Evolutionary conservation across 2,888 invertebrate species (phyloP), one percentile per base, ranked within the genome.

Genomic region (Rhagophthalmus giganteus): DNA sequence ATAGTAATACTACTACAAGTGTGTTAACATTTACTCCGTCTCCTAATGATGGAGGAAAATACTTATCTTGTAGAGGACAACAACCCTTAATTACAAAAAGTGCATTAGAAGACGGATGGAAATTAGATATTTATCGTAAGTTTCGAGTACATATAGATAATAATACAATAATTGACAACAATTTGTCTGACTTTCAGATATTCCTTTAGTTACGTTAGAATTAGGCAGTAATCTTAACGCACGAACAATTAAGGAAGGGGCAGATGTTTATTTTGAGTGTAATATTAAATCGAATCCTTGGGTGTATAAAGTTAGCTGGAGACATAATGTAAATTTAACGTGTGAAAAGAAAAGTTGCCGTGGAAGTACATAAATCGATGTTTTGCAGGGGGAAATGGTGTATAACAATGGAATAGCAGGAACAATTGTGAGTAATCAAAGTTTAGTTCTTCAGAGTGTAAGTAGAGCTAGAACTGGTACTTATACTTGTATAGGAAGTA

Each of bases 211-310:
- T 46, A 84, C 84, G 6, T 74, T 93, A 60, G 88, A 90, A 68
- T 80, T 93, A 60, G 92, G 92, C 1, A 89, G 90, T 60, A 91
- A 85, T 63, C 78, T 90, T 31, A 86, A 90, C 69, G 85, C 89
- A 1, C 83, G 81, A 53, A 84, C 85, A 61, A 89, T 94, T 66
- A 87, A 87, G 63, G 93, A 93, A 74, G 91, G 90, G 3, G 89
- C 88, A 53, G 93, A 93, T 70, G 91, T 93, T 6, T 92, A 91
- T 78, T 92, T 93, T 71, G 92, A 93, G 72, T 93, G 93, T 77
- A 89, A 86, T 73, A 90, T 93, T 66, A 88, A 87, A 71, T 88
- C 93, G 12, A 92, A 93, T 76, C 93, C 93, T 0, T 88, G 86
- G 84, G 84, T 87, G 39, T 84, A 85, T 70, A 85, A 84, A 79